Evolutionary conservation across 2,113 vertebrate species (phyloP).

Genomic region (Zapus hudsonius): DNA sequence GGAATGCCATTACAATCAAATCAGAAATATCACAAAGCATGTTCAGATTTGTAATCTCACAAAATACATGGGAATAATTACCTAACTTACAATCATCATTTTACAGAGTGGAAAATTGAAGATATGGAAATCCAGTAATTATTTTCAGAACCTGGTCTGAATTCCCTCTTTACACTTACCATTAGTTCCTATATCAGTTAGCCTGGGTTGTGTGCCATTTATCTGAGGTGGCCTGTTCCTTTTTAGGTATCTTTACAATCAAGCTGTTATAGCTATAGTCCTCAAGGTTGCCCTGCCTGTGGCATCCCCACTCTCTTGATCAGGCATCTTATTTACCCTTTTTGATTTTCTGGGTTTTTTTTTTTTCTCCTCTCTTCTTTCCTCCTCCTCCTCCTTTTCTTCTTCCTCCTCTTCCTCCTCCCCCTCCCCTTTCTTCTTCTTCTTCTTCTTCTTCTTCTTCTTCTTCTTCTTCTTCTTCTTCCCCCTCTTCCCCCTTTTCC

Average conservation of each 20-base stretch:
- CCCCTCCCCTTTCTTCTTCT: too few relatives aligned
- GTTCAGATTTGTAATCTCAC: slow-evolving; percentile 51
- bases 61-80: slow-evolving; percentile 3
- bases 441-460: too few relatives aligned
- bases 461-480: too few relatives aligned
- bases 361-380: too few relatives aligned
- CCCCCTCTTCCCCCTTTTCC: too few relatives aligned
- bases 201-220: neutral
- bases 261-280: neutral
- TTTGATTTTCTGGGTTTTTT: too few relatives aligned
- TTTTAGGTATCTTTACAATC: neutral
- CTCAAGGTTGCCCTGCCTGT: neutral
- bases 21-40: slow-evolving; percentile 15
- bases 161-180: neutral
- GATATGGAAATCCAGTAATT: neutral
- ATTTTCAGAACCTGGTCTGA: neutral
- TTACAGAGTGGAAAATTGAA: neutral
- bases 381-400: too few relatives aligned
- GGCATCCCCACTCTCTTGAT: neutral
- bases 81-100: slow-evolving; percentile 15
- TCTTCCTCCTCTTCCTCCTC: too few relatives aligned
- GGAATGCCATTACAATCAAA: slow-evolving; percentile 45
- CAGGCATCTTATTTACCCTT: neutral
- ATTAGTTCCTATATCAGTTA: neutral
- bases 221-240: neutral